phyloP scores from a whole-genome alignment of 2,888 invertebrate genomes.

The Mellilla xanthometata region DNA sequence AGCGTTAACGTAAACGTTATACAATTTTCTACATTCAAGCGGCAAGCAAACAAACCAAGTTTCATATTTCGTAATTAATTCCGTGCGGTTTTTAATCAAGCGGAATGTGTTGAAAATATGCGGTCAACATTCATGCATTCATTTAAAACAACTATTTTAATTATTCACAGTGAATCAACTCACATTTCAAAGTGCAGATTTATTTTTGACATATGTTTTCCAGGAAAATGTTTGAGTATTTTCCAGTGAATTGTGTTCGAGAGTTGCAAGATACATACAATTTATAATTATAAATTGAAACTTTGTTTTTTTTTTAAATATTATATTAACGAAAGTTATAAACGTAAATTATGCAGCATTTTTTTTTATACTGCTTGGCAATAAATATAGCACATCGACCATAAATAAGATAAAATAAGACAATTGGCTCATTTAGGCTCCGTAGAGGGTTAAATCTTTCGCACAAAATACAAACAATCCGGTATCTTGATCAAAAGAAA shows the following conservation, averaged over 20 bases:
- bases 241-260: neutral
- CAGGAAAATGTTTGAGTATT: constrained; percentile 7
- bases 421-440: no score
- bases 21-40: constrained; percentile 12
- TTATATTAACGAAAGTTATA: no score
- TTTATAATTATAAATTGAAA: no score
- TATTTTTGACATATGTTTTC: constrained; percentile 32
- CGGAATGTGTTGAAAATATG: constrained; percentile 55
- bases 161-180: constrained; percentile 56
- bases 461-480: no score
- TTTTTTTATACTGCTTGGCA: no score
- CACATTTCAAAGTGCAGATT: constrained; percentile 38
- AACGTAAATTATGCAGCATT: no score
- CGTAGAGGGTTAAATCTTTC: no score
- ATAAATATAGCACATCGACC: no score
- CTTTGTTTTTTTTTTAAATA: no score
- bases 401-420: no score
- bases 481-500: no score
- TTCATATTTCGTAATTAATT: constrained; percentile 43
- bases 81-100: constrained; percentile 56
- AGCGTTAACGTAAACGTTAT: constrained; percentile 13
- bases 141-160: constrained; percentile 61
- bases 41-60: constrained; percentile 13
- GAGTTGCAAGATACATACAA: neutral
- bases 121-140: constrained; percentile 54